Evolutionary conservation across 2,113 vertebrate species (phyloP), one percentile per base, ranked within the genome.

Genomic region (Turdus rufiventris): DNA sequence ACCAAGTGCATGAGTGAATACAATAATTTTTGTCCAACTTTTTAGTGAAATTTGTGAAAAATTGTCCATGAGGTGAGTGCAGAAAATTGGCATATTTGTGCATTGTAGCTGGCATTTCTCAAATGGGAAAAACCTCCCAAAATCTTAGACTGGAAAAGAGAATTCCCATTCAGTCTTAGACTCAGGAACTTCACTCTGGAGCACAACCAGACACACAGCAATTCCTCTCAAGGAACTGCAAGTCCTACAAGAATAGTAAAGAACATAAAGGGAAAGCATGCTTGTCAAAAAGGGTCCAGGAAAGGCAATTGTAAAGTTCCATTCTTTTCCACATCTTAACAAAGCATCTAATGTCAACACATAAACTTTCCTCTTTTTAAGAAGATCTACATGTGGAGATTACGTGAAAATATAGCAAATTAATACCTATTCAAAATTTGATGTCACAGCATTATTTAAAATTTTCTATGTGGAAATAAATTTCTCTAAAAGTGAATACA

Each of bases 11-110:
- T 14, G 9, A 60, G 2, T 58, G 63, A 31, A 40, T 3, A 57
- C 5, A 54, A 36, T 6, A 10, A 31, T 33, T 89, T 87, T 34
- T 70, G 47, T 66, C n/a, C 34, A 66, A 23, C 10, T 45, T 70
- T 63, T 66, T 10, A 86, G 36, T n/a, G 2, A n/a, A 89, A 57
- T 68, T 56, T 11, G 10, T 25, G 40, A 56, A 50, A 79, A 83
- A 40, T 0, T 45, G 8, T 45, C 2, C 1, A 56, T 26, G 29
- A 4, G 6, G 3, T 48, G 4, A 65, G 26, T 31, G 21, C 31
- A 79, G 29, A 68, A 76, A 65, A 50, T 25, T 8, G 75, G 12
- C 1, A 0, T 0, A 57, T 42, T 48, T 43, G 13, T 65, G 57
- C 42, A 50, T 5, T 56, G 25, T 16, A 73, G 31, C 1, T n/a